These are phyloP conservation scores for Temnothorax unifasciatus DNA, from an alignment of 2,888 invertebrate species.

Conservation along the genomic window DNA sequence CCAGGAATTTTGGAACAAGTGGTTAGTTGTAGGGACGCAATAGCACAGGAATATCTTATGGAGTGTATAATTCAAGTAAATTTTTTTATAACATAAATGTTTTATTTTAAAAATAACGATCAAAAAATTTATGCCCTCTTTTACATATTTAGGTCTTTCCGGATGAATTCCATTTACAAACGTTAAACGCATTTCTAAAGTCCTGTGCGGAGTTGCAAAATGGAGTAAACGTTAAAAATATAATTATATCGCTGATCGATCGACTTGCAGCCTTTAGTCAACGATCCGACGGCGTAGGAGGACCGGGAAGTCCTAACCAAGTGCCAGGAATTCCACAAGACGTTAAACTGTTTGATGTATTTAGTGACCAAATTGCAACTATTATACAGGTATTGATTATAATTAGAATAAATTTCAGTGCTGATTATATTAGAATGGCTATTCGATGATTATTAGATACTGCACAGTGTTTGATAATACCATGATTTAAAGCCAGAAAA, in stretches of 20 bases:
- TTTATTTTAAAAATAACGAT: conserved; percentile 21
- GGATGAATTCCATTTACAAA: conserved; percentile 99
- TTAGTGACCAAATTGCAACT: conserved; percentile 98
- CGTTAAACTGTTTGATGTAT: conserved; percentile 98
- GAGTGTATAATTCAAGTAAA: conserved; percentile 98
- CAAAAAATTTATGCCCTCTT: conserved; percentile 56
- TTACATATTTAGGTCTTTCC: conserved; percentile 92
- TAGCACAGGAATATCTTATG: conserved; percentile 99
- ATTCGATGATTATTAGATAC: conserved; percentile 80
- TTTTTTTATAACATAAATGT: neutral
- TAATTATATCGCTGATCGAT: conserved; percentile 98
- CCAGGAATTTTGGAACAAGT: conserved; percentile 99
- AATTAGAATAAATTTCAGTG: conserved; percentile 22
- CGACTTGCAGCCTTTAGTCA: conserved; percentile 94
- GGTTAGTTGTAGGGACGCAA: conserved; percentile 98
- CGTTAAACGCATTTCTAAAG: conserved; percentile 97
- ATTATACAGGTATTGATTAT: conserved; percentile 93
- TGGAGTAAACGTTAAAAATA: conserved; percentile 99
- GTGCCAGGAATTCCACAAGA: conserved; percentile 92
- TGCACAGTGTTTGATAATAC: conserved; percentile 74
- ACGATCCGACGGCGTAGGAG: conserved; percentile 89
- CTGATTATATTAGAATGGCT: conserved; percentile 15
- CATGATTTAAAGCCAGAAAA: conserved; percentile 77
- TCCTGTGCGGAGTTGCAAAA: conserved; percentile 98
- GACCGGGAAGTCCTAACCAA: conserved; percentile 87